phyloP scores from a whole-genome alignment of 2,888 invertebrate genomes.

The Lucinisca nassula region DNA sequence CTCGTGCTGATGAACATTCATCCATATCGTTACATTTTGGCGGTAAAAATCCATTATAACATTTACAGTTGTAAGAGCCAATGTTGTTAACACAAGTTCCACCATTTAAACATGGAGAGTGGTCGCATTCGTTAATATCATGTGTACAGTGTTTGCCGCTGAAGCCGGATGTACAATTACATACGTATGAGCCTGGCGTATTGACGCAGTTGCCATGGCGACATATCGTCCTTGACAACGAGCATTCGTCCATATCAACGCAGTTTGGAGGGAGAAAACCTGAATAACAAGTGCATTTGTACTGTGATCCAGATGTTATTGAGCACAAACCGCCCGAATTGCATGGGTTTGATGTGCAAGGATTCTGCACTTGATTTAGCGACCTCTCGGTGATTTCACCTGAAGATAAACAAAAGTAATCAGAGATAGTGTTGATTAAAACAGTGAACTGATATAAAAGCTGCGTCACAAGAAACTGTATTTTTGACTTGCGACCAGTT shows the following conservation, averaged over 20 bases:
- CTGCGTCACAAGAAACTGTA: too few species aligned
- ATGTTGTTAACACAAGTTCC: neutral
- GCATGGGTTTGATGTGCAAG: neutral
- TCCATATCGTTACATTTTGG: constrained; percentile 6
- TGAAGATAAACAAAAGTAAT: too few species aligned
- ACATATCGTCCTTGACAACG: neutral
- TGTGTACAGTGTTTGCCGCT: neutral
- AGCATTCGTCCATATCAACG: constrained; percentile 18
- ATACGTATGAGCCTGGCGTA: constrained; percentile 6
- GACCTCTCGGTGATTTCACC: neutral
- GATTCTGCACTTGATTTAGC: neutral
- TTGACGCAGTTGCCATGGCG: constrained; percentile 20
- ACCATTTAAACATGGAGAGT: neutral
- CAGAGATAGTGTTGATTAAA: too few species aligned
- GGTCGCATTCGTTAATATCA: neutral
- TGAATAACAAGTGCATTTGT: constrained; percentile 25
- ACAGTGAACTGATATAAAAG: too few species aligned
- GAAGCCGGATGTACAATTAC: constrained; percentile 2
- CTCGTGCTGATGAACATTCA: neutral
- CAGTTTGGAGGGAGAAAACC: constrained; percentile 30
- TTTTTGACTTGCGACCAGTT: too few species aligned
- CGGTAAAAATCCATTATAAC: constrained; percentile 2
- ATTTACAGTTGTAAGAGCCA: neutral
- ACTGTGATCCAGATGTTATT: neutral
- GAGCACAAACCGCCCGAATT: neutral